Base-by-base conservation (phyloP, 2,888 invertebrate species). In the Brachyptera risi region DNA sequence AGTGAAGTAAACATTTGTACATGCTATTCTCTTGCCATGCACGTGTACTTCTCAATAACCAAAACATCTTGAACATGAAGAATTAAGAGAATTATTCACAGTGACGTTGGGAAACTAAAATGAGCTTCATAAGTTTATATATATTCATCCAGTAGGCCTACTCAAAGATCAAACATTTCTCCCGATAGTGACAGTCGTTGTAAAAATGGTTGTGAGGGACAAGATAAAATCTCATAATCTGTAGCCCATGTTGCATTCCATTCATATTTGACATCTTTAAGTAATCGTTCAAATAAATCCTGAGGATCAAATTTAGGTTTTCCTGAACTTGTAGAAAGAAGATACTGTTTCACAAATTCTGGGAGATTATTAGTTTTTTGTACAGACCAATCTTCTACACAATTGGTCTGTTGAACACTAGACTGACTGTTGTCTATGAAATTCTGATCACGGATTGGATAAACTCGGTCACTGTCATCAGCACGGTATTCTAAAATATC, bases 171-270 rank as follows among this genome's bases (percentile, higher is more conserved):
- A 70, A 82, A 84, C 77, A 92, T 87, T 79, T 92, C 91, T 0
- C 92, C 92, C 63, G 87, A 83, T 65, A 91, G 78, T 15, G 89
- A 87, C 73, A 92, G 80, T 70, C 88, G 81, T 73, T 88, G 87
- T 63, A 89, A 74, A 74, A 90, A 92, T 15, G 90, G 86, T 60
- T 90, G 92, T 1, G 90, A 88, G 56, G 86, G 85, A 68, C 95
- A 94, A 50, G 86, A 82, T 60, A 95, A 76, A 13, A 88, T 71
- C 63, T 87, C 83, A 73, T 85, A 90, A 70, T 83, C 83, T 42
- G 78, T 73, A 13, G 77, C 76, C 72, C 84, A 83, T 0, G 84
- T 81, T 64, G 79, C 75, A 70, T 85, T 84, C 5, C 80, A 79
- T 60, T 84, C 82, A 71, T 80, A 78, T 59, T 83, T 81, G 66